Evolutionary conservation across 2,113 vertebrate genomes (phyloP), one percentile per base, ranked within the genome.

Genomic region (Poeciliopsis turrubarensis): DNA sequence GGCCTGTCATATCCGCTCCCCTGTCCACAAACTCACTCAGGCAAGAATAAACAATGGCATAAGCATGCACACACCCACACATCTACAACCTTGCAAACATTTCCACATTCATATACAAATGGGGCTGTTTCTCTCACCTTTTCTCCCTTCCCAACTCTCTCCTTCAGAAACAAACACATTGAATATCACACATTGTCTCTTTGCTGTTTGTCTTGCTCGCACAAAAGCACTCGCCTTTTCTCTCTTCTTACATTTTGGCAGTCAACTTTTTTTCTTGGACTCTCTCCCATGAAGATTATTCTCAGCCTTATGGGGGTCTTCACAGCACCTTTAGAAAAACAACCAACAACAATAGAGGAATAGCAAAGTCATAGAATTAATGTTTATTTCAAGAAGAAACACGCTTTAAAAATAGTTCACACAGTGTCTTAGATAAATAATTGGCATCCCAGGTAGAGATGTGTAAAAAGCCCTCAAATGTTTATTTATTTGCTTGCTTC

Each of bases 1-100:
- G 83, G 77, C 76, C 87, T 82, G 89, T 92, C 89, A 80, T 86
- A 88, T 89, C 88, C 81, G 68, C 44, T 86, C 75, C 78, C 72
- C 75, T 80, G 68, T 83, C 77, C 83, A 79, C 79, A 82, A 88
- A 82, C 67, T 82, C 84, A 79, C 68, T 77, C 73, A 57, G 68
- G 83, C 87, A 86, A 85, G 75, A 87, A 74, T 80, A 89, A 82
- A 82, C 30, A 77, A 68, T 14, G 51, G 69, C 66, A 67, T 61
- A 3, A 32, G 60, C 26, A 14, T 2, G 32, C 74, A 26, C 68
- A 54, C 76, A 31, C 71, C 0, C 67, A 68, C 44, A 60, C 64
- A 30, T 51, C 22, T 2, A 37, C 25, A 37, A 57, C 22, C 51
- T 17, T 63, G 1, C 4, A 34, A 44, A 39, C 60, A 44, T 65